These are phyloP conservation scores for Semibalanus balanoides DNA, from an alignment of 1,140 invertebrate genomes.

Conservation along the genomic window DNA sequence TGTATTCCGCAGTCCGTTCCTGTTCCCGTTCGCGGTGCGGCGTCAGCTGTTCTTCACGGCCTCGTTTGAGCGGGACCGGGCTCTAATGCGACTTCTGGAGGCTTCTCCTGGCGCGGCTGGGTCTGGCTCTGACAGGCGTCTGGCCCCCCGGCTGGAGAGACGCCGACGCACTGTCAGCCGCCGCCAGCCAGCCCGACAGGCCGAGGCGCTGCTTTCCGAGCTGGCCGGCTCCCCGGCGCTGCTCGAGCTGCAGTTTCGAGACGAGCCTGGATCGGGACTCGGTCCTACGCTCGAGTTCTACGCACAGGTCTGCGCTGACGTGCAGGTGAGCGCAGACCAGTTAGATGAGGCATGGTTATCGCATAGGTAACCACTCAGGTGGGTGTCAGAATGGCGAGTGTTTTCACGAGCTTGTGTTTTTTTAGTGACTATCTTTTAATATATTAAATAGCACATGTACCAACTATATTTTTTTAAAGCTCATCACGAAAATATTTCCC, in stretches of 20 bases:
- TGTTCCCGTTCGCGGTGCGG: conserved; percentile 91
- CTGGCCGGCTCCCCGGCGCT: conserved; percentile 80
- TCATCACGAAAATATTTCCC: too few relatives aligned
- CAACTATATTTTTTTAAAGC: too few relatives aligned
- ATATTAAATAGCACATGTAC: too few relatives aligned
- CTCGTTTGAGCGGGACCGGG: conserved; percentile 88
- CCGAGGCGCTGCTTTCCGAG: conserved; percentile 87
- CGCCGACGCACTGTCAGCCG: conserved; percentile 62
- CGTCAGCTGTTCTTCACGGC: conserved; percentile 91
- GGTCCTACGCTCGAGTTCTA: conserved; percentile 99
- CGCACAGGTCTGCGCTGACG: conserved; percentile 83
- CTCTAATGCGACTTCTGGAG: conserved; percentile 80
- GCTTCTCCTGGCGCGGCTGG: conserved; percentile 61
- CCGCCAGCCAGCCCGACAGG: conserved; percentile 85
- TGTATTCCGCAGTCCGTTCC: conserved; percentile 55
- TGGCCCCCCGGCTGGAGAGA: conserved; percentile 81
- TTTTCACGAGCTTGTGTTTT: too few relatives aligned
- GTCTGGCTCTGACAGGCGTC: conserved; percentile 51
- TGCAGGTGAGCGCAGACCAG: conserved; percentile 44
- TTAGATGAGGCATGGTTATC: too few relatives aligned
- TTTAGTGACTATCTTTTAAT: too few relatives aligned
- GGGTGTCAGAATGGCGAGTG: too few relatives aligned
- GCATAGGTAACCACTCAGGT: too few relatives aligned
- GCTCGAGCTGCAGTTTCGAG: conserved; percentile 92
- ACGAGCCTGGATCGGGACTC: conserved; percentile 90